Percentiles rank a stretch among this genome's conserved stretches.
phyloP scores from a whole-genome alignment of 2,113 vertebrate genomes.

The Tauraco erythrolophus region DNA sequence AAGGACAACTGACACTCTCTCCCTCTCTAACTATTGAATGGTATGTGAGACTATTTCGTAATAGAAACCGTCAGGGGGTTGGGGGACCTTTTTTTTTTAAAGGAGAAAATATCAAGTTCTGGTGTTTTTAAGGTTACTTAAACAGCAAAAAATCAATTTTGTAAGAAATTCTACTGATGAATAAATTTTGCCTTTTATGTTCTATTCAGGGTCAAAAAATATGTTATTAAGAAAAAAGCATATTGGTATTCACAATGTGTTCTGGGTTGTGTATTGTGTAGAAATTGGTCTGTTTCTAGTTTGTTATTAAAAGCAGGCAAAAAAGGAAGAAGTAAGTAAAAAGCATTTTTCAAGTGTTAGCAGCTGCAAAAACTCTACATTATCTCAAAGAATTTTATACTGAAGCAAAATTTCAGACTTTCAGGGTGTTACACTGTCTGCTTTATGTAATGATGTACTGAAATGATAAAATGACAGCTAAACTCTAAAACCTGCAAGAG shows the following conservation, averaged over 20 bases:
- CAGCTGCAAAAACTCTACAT: constrained; percentile 32
- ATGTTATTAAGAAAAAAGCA: background rate
- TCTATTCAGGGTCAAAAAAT: background rate
- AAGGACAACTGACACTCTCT: background rate
- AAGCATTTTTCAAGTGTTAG: constrained; percentile 31
- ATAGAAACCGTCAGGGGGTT: background rate
- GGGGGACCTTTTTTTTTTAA: background rate
- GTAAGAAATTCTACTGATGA: background rate
- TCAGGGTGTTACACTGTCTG: background rate
- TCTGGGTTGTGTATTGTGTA: background rate
- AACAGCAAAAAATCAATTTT: background rate
- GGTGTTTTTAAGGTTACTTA: background rate
- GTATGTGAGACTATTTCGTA: background rate
- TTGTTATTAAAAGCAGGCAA: constrained; percentile 9
- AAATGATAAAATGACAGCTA: background rate
- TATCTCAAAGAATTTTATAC: constrained; percentile 5
- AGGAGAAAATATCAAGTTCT: background rate
- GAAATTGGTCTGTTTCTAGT: constrained; percentile 31
- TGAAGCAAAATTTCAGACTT: constrained; percentile 26
- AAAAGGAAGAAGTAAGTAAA: background rate
- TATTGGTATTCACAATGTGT: background rate
- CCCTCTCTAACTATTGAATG: background rate
- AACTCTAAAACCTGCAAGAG: background rate
- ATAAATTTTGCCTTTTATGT: background rate
- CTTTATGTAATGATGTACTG: background rate